A percentile compares a stretch with the other conserved stretches of the same genome.
These are phyloP conservation scores for Hirudinaria manillensis DNA, from an alignment of 2,888 invertebrate species.

Conservation along the genomic window DNA sequence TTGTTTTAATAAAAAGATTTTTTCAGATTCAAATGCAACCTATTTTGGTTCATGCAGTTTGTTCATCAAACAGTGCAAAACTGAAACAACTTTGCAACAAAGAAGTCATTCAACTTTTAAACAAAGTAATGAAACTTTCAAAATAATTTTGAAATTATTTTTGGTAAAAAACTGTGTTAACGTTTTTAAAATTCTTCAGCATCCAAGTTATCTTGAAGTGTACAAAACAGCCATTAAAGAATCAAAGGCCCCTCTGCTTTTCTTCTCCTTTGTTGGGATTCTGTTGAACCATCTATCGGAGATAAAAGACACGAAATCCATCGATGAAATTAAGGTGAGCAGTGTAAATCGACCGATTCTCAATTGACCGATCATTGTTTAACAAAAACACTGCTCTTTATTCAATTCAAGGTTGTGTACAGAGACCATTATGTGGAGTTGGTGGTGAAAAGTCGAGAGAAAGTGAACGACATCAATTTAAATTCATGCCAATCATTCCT, in stretches of 20 bases:
- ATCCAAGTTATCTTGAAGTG: background rate
- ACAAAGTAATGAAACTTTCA: background rate
- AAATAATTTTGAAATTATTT: background rate
- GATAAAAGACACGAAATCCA: constrained; percentile 39
- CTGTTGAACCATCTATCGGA: constrained; percentile 43
- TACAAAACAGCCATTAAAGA: background rate
- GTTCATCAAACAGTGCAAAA: background rate
- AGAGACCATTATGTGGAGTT: constrained; percentile 47
- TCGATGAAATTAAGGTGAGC: background rate
- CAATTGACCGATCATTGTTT: background rate
- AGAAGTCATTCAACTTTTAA: background rate
- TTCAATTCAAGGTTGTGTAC: constrained; percentile 42
- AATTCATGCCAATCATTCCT: constrained; percentile 43
- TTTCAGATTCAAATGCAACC: background rate
- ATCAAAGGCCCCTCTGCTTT: background rate
- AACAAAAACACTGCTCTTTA: constrained; percentile 7
- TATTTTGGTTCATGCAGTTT: background rate
- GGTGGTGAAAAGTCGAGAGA: constrained; percentile 45
- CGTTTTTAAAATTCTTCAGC: background rate
- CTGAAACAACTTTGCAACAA: background rate
- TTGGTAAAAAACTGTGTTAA: background rate
- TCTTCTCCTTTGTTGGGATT: constrained; percentile 37
- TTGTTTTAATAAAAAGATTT: background rate
- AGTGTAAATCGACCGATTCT: background rate
- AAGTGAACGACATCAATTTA: constrained; percentile 44